Evolutionary conservation across 1,140 invertebrate genomes (phyloP).

Genomic region (Pseudomyrmex sp.): DNA sequence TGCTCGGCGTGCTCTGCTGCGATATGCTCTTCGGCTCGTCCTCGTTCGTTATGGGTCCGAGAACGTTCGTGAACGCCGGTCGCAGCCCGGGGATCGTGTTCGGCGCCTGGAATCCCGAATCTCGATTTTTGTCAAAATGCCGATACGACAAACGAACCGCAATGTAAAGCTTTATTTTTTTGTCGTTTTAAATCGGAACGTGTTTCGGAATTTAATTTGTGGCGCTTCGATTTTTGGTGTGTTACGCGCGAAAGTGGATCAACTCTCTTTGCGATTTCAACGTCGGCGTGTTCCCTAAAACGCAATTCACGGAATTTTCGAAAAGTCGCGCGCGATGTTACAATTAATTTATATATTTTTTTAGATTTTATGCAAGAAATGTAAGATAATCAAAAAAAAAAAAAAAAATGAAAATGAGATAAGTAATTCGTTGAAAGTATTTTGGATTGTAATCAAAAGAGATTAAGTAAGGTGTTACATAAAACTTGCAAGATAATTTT

Average conservation of each 20-base stretch:
- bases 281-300: too few relatives aligned
- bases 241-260: too few relatives aligned
- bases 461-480: background rate
- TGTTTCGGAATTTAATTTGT: too few relatives aligned
- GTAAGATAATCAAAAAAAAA: too few relatives aligned
- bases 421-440: too few relatives aligned
- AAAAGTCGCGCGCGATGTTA: too few relatives aligned
- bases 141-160: background rate
- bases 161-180: background rate
- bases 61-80: slow-evolving; percentile 84
- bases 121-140: background rate
- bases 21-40: slow-evolving; percentile 84
- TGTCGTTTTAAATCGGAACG: background rate
- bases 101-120: slow-evolving; percentile 77
- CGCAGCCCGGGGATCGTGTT: slow-evolving; percentile 86
- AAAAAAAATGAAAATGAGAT: too few relatives aligned
- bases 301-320: too few relatives aligned
- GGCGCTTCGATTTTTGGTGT: too few relatives aligned
- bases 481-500: background rate
- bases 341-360: background rate
- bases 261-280: background rate
- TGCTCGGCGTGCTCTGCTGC: slow-evolving; percentile 90
- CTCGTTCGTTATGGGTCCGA: slow-evolving; percentile 81
- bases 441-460: too few relatives aligned
- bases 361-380: too few relatives aligned